Evolutionary conservation across 1,140 invertebrate genomes (phyloP), one percentile per base, ranked within the genome.

Genomic region (Drosophila sproati): DNA sequence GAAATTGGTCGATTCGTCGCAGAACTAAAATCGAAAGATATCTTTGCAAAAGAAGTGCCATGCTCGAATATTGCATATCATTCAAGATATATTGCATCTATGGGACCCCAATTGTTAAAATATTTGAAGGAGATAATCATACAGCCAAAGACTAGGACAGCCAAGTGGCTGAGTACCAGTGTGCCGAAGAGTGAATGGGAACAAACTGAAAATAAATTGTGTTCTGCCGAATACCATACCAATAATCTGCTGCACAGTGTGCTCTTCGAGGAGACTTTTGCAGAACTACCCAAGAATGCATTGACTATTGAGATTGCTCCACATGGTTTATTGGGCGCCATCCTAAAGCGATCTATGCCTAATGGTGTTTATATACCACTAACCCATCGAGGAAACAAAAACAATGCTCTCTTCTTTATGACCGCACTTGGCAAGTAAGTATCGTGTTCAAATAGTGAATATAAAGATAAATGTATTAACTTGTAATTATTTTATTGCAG

Each of bases 171-270:
- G 0, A 97, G 97, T 78, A 96, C 97, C 0, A 98, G 98, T 0
- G 95, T 98, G 29, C 95, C 96, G 0, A 95, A 97, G 82, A 70
- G 68, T n/a, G 91, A 93, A 31, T 98, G 97, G 98, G 94, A 95
- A n/a, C 93, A 94, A 3, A 91, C 95, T 0, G 91, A 95, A 4
- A 95, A 96, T 2, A 93, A 95, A 62, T 88, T 95, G 7, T 98
- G 96, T 0, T 98, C 97, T 0, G 96, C 98, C 3, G 97, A 98
- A 79, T 99, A 99, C 90, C 97, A 98, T 86, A 98, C 98, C 0
- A 98, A 99, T 91, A 99, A 99, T 92, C 93, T 98, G 4, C 92
- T 98, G 47, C 95, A 93, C 76, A 95, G 97, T 20, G 98, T 98
- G 0, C 93, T 98, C 1, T 98, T 98, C 85, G 96, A 98, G 82